Evolutionary conservation across 1,140 invertebrate genomes (phyloP).

Genomic region (Rhysida immarginata): DNA sequence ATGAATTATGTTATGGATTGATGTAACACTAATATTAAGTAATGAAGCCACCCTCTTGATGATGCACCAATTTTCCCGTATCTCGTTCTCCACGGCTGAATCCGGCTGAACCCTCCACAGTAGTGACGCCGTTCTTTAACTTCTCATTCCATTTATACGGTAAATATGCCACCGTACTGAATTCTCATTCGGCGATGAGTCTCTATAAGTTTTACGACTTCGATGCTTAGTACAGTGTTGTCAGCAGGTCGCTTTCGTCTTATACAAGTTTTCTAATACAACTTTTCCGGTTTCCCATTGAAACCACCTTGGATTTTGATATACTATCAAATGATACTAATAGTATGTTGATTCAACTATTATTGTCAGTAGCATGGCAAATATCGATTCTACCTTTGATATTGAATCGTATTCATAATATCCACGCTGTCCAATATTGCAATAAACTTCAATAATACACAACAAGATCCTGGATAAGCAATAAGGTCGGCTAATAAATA

Average conservation of each 20-base stretch:
- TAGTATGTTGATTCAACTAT: too few relatives aligned
- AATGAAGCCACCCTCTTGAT: background rate
- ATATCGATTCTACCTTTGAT: too few relatives aligned
- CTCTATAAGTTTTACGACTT: background rate
- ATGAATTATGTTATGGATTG: conserved; percentile 5
- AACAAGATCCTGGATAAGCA: too few relatives aligned
- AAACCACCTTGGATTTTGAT: background rate
- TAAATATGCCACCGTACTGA: conserved; percentile 2
- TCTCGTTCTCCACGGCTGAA: background rate
- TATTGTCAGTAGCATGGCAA: too few relatives aligned
- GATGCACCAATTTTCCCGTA: background rate
- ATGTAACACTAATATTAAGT: conserved; percentile 3
- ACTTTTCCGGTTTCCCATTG: background rate
- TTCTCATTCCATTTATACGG: conserved; percentile 3
- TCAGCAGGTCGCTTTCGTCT: background rate
- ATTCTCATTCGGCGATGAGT: conserved; percentile 5
- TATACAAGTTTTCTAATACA: background rate
- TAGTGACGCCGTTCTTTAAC: background rate
- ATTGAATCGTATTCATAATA: too few relatives aligned
- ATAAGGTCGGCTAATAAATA: too few relatives aligned
- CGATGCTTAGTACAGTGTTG: conserved; percentile 4
- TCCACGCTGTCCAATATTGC: too few relatives aligned
- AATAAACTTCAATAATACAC: too few relatives aligned
- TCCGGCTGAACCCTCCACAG: background rate
- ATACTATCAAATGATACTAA: too few relatives aligned